These are phyloP conservation scores for Cerastoderma edule DNA, from an alignment of 2,888 invertebrate species.

Conservation along the genomic window DNA sequence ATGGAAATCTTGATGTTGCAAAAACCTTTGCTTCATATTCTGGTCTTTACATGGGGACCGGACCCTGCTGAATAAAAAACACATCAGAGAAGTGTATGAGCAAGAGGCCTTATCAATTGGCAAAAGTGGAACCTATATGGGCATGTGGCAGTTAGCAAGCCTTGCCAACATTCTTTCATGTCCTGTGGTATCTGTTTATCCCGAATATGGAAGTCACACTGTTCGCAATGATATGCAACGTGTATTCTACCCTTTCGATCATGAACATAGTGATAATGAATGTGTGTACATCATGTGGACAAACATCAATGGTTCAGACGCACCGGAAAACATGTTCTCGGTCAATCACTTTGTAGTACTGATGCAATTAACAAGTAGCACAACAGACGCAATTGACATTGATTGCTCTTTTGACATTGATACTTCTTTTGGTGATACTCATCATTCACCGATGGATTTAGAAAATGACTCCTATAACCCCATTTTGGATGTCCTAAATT, in stretches of 20 bases:
- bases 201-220: constrained; percentile 24
- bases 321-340: constrained; percentile 24
- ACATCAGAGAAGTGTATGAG: constrained; percentile 21
- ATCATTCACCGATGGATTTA: no score
- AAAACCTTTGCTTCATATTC: constrained; percentile 16
- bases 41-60: constrained; percentile 8
- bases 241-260: constrained; percentile 21
- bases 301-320: constrained; percentile 2
- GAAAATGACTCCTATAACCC: no score
- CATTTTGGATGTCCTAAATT: no score
- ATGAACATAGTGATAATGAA: constrained; percentile 2
- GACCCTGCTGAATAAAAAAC: constrained; percentile 26
- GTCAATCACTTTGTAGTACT: constrained; percentile 34
- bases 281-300: constrained; percentile 37
- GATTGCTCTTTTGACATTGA: no score
- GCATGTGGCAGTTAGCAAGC: constrained; percentile 36
- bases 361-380: no score
- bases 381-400: no score
- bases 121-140: constrained; percentile 28
- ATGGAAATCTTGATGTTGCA: constrained; percentile 12
- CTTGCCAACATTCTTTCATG: constrained; percentile 25
- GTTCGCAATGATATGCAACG: no score
- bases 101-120: constrained; percentile 17
- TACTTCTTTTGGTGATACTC: no score
- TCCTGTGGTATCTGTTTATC: constrained; percentile 35